phyloP scores from a whole-genome alignment of 2,888 invertebrate species.

The Dasysyrphus tricinctus region DNA sequence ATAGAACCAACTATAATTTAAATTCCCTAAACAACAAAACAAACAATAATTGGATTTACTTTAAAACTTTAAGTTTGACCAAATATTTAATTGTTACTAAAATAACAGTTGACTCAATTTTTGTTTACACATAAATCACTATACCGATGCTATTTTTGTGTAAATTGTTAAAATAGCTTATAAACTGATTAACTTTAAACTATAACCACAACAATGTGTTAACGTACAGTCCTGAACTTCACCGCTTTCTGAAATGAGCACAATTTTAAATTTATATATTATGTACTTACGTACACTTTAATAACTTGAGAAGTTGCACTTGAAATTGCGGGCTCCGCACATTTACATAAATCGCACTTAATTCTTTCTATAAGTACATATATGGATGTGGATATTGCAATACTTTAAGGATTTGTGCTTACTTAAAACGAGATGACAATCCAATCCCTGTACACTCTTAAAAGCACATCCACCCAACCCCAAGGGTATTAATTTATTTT shows the following conservation, averaged over 20 bases:
- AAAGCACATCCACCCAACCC: background rate
- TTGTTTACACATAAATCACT: background rate
- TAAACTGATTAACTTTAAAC: too few species aligned
- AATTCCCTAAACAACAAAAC: background rate
- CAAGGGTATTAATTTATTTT: background rate
- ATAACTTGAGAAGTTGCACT: background rate
- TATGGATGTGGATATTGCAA: background rate
- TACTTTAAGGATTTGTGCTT: background rate
- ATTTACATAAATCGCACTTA: background rate
- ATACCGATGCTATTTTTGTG: background rate
- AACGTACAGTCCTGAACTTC: too few species aligned
- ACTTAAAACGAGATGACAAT: background rate
- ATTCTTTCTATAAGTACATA: background rate
- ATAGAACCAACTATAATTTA: background rate
- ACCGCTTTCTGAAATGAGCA: background rate
- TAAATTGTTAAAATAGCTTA: background rate
- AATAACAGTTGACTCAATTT: background rate
- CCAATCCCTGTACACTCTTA: background rate
- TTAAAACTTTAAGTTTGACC: background rate
- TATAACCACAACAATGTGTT: too few species aligned
- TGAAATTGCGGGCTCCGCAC: background rate
- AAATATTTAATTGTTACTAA: background rate
- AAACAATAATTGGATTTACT: background rate
- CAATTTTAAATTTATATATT: background rate
- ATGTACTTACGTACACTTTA: background rate